Evolutionary conservation across 2,888 invertebrate species (phyloP), one percentile per base, ranked within the genome.

Genomic region (Sinhomidia bicolor): DNA sequence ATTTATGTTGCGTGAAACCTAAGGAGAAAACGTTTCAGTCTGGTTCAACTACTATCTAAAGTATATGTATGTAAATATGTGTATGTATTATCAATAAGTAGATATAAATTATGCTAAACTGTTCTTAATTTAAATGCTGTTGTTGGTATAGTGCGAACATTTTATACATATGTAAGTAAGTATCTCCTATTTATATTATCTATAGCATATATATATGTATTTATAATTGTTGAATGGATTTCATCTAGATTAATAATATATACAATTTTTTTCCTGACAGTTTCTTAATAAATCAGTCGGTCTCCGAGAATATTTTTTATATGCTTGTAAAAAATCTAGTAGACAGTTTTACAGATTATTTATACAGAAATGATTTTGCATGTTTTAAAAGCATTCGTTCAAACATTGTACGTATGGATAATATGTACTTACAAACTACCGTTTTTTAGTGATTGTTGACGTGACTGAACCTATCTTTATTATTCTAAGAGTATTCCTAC

Each of bases 401-500:
- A 47, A 41, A 23, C 57, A n/a, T 60, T 79, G 47, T 57, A 57
- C 79, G n/a, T n/a, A n/a, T 20, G 51, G 14, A n/a, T n/a, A n/a
- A n/a, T n/a, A n/a, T n/a, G n/a, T n/a, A n/a, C 26, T 51, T 79
- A 54, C 0, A 57, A 23, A 57, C 17, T 4, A 57, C 10, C 23
- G 1, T 5, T 3, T 54, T n/a, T 1, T 32, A 65, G 17, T 36
- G 32, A 57, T 60, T 17, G 9, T 29, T 36, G 7, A 36, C 36
- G 20, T 60, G 36, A 23, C n/a, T 78, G 51, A 9, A 12, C 74
- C 47, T 10, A 57, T 14, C 78, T 85, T 88, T 89, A 89, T 17
- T 88, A 90, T 26, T 90, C 90, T 68, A 90, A 47, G 0, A 90
- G 51, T 36, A 90, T 90, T 74, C 90, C 92, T 32, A 92, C 92